phyloP scores from a whole-genome alignment of 2,888 invertebrate species.

The Hypolimnas misippus region DNA sequence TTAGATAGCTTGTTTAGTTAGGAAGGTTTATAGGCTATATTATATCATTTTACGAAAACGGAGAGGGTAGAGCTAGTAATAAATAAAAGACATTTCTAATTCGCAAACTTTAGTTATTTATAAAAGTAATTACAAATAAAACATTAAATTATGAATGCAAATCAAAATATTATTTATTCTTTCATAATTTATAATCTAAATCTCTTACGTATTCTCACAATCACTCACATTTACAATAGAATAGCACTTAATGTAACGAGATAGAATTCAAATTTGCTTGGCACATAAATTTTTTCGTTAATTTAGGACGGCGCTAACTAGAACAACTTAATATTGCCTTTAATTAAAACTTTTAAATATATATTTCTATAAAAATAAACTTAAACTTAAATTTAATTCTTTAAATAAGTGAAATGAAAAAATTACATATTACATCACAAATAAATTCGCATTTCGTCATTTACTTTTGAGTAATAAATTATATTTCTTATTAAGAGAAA shows the following conservation, averaged over 20 bases:
- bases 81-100: slow-evolving; percentile 45
- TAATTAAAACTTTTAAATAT: slow-evolving; percentile 19
- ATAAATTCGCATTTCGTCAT: background rate
- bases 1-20: too few species aligned
- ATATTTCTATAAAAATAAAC: background rate
- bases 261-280: slow-evolving; percentile 60
- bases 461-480: too few species aligned
- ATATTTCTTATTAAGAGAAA: too few species aligned
- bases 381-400: background rate
- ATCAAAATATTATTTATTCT: slow-evolving; percentile 46
- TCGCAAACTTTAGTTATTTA: slow-evolving; percentile 49
- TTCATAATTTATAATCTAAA: slow-evolving; percentile 32
- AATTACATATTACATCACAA: background rate
- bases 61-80: too few species aligned
- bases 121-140: slow-evolving; percentile 52
- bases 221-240: slow-evolving; percentile 37
- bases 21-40: too few species aligned
- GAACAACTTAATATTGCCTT: slow-evolving; percentile 45
- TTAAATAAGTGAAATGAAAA: background rate
- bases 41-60: too few species aligned
- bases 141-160: slow-evolving; percentile 60
- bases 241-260: slow-evolving; percentile 42
- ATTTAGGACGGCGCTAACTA: slow-evolving; percentile 72
- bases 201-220: slow-evolving; percentile 28
- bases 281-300: slow-evolving; percentile 66